Conservation (phyloP, 2,888 invertebrate species). For the Hololepta plana region DNA sequence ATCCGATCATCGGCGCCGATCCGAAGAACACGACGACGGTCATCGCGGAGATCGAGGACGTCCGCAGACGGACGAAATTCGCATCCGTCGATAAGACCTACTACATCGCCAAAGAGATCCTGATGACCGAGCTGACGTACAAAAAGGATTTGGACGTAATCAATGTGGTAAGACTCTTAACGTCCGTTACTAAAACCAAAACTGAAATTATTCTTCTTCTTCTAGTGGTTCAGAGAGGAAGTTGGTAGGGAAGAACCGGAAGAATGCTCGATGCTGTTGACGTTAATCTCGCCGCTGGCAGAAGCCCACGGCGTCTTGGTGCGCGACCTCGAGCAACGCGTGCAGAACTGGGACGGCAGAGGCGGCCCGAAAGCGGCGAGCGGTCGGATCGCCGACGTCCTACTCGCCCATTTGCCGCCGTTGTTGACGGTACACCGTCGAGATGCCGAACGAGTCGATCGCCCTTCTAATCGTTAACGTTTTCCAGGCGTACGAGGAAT, state of each 20-base stretch:
- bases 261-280: constrained; percentile 38
- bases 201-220: no score
- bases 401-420: constrained; percentile 48
- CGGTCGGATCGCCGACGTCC: constrained; percentile 57
- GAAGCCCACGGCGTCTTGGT: constrained; percentile 68
- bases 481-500: constrained; percentile 46
- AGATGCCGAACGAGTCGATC: not conserved
- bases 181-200: constrained; percentile 3
- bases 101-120: constrained; percentile 78
- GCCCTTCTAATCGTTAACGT: constrained; percentile 6
- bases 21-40: constrained; percentile 22
- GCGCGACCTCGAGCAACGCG: constrained; percentile 55
- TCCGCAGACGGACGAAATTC: constrained; percentile 20
- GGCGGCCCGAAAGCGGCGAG: constrained; percentile 25
- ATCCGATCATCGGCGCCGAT: constrained; percentile 6
- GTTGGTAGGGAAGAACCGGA: constrained; percentile 35
- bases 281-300: constrained; percentile 52
- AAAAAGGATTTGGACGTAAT: constrained; percentile 87
- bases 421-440: constrained; percentile 31
- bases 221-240: constrained; percentile 58
- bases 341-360: constrained; percentile 56
- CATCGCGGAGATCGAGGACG: constrained; percentile 25
- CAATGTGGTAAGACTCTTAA: constrained; percentile 47
- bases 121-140: constrained; percentile 92
- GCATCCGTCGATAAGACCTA: constrained; percentile 42